Percentiles rank a stretch among this genome's conserved stretches.
These are phyloP conservation scores for Hippocampus kuda DNA, from an alignment of 2,797 vertebrate genomes.

Conservation along the genomic window DNA sequence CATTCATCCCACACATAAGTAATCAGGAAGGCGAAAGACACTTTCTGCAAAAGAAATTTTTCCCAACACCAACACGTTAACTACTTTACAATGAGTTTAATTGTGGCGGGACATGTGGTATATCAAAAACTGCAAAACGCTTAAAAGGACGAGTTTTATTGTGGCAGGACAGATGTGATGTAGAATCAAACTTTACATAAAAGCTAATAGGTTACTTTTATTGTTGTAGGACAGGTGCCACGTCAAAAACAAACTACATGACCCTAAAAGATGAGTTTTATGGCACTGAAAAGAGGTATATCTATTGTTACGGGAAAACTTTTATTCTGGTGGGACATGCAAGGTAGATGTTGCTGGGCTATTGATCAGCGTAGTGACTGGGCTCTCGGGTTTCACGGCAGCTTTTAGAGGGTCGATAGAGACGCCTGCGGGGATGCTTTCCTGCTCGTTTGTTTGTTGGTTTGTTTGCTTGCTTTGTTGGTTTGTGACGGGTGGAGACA, in stretches of 20 bases:
- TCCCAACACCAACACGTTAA: neutral
- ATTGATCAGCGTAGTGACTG: neutral
- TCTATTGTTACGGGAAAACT: neutral
- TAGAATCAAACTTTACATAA: neutral
- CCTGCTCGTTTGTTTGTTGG: neutral
- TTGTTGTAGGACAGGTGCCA: neutral
- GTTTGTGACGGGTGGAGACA: slow-evolving; percentile 30
- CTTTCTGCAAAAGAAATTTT: neutral
- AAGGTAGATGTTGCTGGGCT: neutral
- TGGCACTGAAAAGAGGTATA: neutral
- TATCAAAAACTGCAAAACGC: neutral
- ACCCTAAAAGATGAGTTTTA: neutral
- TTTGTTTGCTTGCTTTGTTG: slow-evolving; percentile 2
- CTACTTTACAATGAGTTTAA: neutral
- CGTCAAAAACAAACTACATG: neutral
- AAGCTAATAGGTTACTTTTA: neutral
- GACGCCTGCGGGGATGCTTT: slow-evolving; percentile 41
- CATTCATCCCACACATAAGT: slow-evolving; percentile 4
- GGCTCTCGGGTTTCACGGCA: slow-evolving; percentile 50
- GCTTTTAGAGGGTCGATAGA: slow-evolving; percentile 56
- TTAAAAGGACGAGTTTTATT: neutral
- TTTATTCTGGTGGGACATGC: slow-evolving; percentile 4
- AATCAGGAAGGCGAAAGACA: neutral
- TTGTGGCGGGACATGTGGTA: neutral
- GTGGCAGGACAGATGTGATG: neutral